Evolutionary conservation across 1,140 invertebrate species (phyloP).

Genomic region (Caenorhabditis latens): DNA sequence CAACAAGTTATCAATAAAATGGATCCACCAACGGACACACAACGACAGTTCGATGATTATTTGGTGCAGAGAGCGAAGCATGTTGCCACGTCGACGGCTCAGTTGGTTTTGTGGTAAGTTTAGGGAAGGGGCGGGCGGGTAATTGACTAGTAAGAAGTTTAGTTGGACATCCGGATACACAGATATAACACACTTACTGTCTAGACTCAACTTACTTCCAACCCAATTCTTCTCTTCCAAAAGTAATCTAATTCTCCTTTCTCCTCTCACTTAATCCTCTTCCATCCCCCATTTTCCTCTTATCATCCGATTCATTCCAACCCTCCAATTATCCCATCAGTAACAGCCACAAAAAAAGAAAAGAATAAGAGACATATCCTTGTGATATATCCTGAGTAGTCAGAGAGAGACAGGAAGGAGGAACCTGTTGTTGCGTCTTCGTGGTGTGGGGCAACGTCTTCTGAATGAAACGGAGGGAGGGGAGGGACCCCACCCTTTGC

Average conservation of each 20-base stretch:
- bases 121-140: too few relatives aligned
- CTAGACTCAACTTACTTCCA: too few relatives aligned
- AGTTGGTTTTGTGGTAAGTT: constrained; percentile 84
- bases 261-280: too few relatives aligned
- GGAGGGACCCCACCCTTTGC: constrained; percentile 5
- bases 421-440: constrained; percentile 19
- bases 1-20: constrained; percentile 93
- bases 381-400: background rate
- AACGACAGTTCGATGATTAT: constrained; percentile 79
- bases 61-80: constrained; percentile 73
- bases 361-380: too few relatives aligned
- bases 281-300: background rate
- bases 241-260: background rate
- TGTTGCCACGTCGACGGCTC: constrained; percentile 77
- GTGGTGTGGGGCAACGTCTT: background rate
- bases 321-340: background rate
- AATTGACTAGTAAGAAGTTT: too few relatives aligned
- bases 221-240: background rate
- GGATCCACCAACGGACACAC: constrained; percentile 87
- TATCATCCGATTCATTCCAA: background rate
- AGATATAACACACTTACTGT: too few relatives aligned
- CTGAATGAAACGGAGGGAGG: background rate
- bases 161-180: too few relatives aligned
- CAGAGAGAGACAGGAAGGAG: background rate
- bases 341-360: background rate